phyloP scores from a whole-genome alignment of 2,113 vertebrate genomes.

The Notiomystis cincta region DNA sequence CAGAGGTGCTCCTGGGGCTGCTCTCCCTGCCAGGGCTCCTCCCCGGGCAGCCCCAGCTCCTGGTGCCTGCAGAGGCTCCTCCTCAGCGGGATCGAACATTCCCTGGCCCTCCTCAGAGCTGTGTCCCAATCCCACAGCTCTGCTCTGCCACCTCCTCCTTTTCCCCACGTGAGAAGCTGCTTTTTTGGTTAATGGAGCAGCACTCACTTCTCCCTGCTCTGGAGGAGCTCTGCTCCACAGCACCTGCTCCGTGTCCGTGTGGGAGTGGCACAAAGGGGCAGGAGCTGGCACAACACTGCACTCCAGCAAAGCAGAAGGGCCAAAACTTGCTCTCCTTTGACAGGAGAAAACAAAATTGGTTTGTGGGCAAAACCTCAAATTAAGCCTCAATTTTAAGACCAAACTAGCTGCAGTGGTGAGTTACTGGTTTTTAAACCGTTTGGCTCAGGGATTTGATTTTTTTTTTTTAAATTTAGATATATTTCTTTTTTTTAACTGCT shows the following conservation, averaged over 20 bases:
- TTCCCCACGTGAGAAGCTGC: rapidly evolving
- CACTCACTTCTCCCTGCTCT: neutral
- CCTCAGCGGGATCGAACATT: neutral
- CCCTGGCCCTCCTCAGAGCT: neutral
- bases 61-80: neutral
- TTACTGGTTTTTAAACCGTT: neutral
- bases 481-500: neutral
- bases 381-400: neutral
- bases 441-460: neutral
- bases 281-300: neutral
- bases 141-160: neutral
- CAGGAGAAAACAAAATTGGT: neutral
- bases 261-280: neutral
- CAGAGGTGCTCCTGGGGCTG: neutral
- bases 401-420: neutral
- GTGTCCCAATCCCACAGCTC: neutral
- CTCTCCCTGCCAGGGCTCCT: neutral
- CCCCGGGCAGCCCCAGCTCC: neutral
- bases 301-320: neutral
- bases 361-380: neutral
- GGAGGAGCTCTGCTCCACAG: neutral
- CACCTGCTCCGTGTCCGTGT: neutral
- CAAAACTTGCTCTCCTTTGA: neutral
- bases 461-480: neutral
- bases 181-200: neutral